These are phyloP conservation scores for Tamias sibiricus DNA, from an alignment of 2,113 vertebrate species.

Conservation along the genomic window DNA sequence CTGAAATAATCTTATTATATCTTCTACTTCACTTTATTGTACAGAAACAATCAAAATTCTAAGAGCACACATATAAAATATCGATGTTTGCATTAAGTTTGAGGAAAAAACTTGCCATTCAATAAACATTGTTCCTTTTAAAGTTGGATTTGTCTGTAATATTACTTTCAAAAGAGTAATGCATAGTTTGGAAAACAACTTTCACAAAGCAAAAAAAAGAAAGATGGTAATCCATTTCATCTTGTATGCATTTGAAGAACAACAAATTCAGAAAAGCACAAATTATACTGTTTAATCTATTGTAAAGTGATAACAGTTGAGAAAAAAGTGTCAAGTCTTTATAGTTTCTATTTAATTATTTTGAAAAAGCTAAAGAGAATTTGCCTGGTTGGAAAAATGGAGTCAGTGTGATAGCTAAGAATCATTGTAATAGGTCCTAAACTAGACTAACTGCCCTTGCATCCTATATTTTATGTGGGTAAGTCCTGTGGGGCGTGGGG, in stretches of 20 bases:
- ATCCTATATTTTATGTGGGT: neutral
- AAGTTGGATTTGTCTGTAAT: neutral
- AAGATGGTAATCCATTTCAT: neutral
- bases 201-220: neutral
- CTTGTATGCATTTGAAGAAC: neutral
- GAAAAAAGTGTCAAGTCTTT: constrained; percentile 24
- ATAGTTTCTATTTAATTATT: constrained; percentile 19
- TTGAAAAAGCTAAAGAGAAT: constrained; percentile 36
- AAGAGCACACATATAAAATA: neutral
- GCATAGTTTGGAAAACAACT: neutral
- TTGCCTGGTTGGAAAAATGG: neutral
- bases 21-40: neutral
- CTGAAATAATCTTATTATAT: neutral
- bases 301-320: neutral
- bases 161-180: constrained; percentile 3
- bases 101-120: neutral
- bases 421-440: neutral
- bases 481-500: neutral
- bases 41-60: constrained; percentile 26
- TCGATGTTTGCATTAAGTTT: neutral
- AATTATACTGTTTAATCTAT: neutral
- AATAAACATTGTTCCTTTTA: neutral
- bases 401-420: neutral
- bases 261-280: constrained; percentile 37
- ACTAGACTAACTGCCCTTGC: neutral